Conservation (phyloP, 2,888 invertebrate genomes). For the Ectemnius lituratus region DNA sequence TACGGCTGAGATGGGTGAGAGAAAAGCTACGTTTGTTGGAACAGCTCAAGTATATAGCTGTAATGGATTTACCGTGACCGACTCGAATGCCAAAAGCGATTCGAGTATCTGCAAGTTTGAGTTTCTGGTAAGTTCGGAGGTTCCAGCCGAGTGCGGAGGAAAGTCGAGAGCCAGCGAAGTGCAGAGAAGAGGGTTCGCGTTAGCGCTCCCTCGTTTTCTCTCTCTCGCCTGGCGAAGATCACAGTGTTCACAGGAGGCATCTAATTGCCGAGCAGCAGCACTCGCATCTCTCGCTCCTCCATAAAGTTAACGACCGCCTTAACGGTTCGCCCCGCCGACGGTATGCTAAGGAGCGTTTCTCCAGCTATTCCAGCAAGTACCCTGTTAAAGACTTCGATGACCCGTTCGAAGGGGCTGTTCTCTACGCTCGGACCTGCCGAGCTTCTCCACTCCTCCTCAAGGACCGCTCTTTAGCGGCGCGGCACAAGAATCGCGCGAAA, state of each 20-base stretch:
- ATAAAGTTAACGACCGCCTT: constrained; percentile 76
- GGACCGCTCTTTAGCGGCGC: constrained; percentile 32
- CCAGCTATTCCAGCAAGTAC: constrained; percentile 65
- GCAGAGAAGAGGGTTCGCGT: constrained; percentile 23
- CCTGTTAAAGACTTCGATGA: constrained; percentile 68
- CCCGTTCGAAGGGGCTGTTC: constrained; percentile 47
- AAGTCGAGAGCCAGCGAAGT: constrained; percentile 22
- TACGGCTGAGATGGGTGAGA: background rate
- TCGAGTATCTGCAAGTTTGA: background rate
- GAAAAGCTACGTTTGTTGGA: too few species aligned
- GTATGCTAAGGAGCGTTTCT: constrained; percentile 69
- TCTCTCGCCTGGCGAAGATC: constrained; percentile 72
- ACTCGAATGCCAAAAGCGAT: background rate
- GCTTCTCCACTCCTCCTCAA: constrained; percentile 17
- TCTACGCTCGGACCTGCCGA: constrained; percentile 19
- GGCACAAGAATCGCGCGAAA: background rate
- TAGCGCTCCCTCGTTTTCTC: constrained; percentile 57
- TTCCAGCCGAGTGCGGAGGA: constrained; percentile 4
- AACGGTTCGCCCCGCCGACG: constrained; percentile 66
- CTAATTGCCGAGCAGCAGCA: constrained; percentile 69
- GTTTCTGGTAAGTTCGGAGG: constrained; percentile 13
- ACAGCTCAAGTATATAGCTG: too few species aligned
- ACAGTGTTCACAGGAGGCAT: constrained; percentile 71
- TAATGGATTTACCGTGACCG: too few species aligned
- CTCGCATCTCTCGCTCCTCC: constrained; percentile 69